These are phyloP conservation scores for Cheiracanthium punctorium DNA, from an alignment of 2,888 invertebrate genomes.

Conservation along the genomic window DNA sequence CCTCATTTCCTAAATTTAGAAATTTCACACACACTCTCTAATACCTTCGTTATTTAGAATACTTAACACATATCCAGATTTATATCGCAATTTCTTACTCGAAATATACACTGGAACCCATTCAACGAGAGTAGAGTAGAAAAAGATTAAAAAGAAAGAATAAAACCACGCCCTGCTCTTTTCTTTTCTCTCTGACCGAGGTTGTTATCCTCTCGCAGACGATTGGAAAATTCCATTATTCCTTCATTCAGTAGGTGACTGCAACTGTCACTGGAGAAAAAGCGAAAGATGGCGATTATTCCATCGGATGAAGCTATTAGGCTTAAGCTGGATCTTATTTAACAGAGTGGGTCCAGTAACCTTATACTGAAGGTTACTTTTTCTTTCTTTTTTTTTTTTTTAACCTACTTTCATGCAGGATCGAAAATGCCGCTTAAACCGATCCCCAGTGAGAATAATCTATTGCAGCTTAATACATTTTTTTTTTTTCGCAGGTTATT, in stretches of 20 bases:
- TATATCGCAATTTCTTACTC: background rate
- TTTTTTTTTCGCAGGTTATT: too few relatives aligned
- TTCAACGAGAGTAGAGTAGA: background rate
- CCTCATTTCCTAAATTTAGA: background rate
- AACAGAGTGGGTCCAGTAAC: background rate
- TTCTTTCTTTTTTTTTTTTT: background rate
- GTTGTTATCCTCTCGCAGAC: background rate
- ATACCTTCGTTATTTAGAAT: background rate
- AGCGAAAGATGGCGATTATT: background rate
- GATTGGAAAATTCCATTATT: conserved; percentile 9
- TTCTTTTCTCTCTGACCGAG: background rate
- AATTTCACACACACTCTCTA: background rate
- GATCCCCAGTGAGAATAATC: too few relatives aligned
- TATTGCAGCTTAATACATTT: too few relatives aligned
- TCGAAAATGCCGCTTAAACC: too few relatives aligned
- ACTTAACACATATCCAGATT: background rate
- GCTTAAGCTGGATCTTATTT: background rate
- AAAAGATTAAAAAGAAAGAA: too few relatives aligned
- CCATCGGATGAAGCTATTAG: background rate
- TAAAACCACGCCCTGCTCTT: background rate
- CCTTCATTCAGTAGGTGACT: background rate
- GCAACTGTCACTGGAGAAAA: conserved; percentile 3
- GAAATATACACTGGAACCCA: background rate
- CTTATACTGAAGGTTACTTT: background rate
- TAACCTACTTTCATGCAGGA: background rate